These are phyloP conservation scores for Pelosia muscerda DNA, from an alignment of 2,888 invertebrate genomes.

Conservation along the genomic window DNA sequence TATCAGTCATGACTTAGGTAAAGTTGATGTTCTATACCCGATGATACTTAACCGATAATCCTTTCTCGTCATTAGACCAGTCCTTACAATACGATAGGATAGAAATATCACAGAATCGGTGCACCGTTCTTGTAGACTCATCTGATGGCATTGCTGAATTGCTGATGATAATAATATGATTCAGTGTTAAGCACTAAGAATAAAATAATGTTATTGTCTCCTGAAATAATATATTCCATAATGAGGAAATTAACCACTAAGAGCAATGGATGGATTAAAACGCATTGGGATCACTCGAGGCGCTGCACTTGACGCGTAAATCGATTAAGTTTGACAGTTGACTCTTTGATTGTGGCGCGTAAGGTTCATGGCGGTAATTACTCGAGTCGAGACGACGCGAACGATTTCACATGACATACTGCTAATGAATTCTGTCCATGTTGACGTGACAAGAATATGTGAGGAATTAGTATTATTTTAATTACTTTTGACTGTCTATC, in stretches of 20 bases:
- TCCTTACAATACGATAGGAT: no score
- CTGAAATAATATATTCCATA: conserved; percentile 55
- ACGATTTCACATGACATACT: conserved; percentile 70
- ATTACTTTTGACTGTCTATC: conserved; percentile 60
- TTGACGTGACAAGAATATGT: conserved; percentile 70
- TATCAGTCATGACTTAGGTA: not conserved
- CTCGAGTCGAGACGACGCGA: conserved; percentile 54
- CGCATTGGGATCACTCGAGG: conserved; percentile 64
- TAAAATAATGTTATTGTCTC: not conserved
- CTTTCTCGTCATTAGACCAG: not conserved
- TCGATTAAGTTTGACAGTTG: conserved; percentile 82
- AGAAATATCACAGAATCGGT: no score
- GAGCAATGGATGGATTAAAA: conserved; percentile 67
- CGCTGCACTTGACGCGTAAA: conserved; percentile 69
- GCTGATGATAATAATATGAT: no score
- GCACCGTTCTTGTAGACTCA: no score
- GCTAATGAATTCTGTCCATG: conserved; percentile 81
- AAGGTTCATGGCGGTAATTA: conserved; percentile 75
- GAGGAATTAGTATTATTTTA: conserved; percentile 71
- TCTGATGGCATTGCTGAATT: no score
- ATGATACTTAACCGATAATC: not conserved
- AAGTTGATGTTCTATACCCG: not conserved
- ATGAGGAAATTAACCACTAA: conserved; percentile 70
- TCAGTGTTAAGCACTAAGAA: no score
- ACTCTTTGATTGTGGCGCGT: conserved; percentile 72